Percentiles rank a stretch among this genome's conserved stretches.
Evolutionary conservation across 2,113 vertebrate genomes (phyloP).

Genomic region (Peromyscus maniculatus): DNA sequence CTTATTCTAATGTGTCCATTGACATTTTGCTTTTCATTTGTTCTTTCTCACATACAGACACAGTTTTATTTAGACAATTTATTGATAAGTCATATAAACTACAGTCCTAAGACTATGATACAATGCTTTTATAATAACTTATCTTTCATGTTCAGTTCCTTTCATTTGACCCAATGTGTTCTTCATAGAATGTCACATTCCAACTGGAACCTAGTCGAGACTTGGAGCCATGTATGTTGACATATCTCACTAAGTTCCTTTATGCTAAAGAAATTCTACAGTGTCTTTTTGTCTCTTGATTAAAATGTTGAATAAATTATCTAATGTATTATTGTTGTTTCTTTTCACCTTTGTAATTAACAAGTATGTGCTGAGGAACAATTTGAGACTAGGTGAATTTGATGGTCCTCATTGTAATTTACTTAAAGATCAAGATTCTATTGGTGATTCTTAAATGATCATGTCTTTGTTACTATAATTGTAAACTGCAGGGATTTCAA

Average conservation of each 20-base stretch:
- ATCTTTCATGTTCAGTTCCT: not conserved
- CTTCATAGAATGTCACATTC: not conserved
- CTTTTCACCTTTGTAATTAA: not conserved
- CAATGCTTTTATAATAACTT: not conserved
- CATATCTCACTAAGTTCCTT: not conserved
- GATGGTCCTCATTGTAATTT: not conserved
- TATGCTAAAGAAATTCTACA: not conserved
- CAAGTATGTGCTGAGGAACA: not conserved
- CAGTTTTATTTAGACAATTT: not conserved
- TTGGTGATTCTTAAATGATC: not conserved
- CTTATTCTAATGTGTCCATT: not conserved
- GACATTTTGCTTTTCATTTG: not conserved
- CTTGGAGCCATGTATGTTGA: not conserved
- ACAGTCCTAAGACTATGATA: not conserved
- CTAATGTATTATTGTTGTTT: not conserved
- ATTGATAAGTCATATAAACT: not conserved
- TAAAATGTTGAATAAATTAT: constrained; percentile 5
- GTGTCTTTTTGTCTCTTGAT: not conserved
- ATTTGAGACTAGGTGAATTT: constrained; percentile 2
- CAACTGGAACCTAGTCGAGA: not conserved
- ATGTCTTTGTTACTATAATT: constrained; percentile 4
- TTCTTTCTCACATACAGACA: not conserved
- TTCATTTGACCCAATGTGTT: not conserved
- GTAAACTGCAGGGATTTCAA: not conserved
- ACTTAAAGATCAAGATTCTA: not conserved